Evolutionary conservation across 2,888 invertebrate genomes (phyloP).

Genomic region (Dermolepida albohirtum): DNA sequence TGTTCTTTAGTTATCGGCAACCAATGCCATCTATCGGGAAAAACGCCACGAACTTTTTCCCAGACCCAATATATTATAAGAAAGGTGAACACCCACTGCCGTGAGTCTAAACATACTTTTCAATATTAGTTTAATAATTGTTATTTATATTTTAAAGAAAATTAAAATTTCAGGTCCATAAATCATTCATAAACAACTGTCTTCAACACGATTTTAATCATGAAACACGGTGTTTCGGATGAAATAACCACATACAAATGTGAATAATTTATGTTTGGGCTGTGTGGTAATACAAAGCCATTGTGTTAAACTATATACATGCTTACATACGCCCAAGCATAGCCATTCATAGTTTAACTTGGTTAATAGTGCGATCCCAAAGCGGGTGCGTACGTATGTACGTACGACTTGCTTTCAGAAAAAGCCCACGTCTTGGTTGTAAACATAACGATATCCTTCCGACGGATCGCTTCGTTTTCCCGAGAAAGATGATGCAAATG

Average conservation of each 20-base stretch:
- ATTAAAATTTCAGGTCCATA: too few relatives aligned
- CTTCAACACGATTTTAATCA: neutral
- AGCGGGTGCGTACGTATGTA: neutral
- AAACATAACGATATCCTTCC: slow-evolving; percentile 4
- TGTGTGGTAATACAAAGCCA: slow-evolving; percentile 16
- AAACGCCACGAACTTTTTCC: too few relatives aligned
- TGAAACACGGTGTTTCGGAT: neutral
- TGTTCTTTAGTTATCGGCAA: too few relatives aligned
- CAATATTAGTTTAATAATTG: too few relatives aligned
- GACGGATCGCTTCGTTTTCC: slow-evolving; percentile 2
- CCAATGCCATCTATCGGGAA: too few relatives aligned
- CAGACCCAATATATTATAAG: too few relatives aligned
- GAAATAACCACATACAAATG: neutral
- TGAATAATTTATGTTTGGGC: slow-evolving; percentile 7
- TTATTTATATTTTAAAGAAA: too few relatives aligned
- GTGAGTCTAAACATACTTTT: too few relatives aligned
- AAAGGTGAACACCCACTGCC: too few relatives aligned
- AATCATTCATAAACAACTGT: neutral
- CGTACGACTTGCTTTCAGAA: slow-evolving; percentile 1
- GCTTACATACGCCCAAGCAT: slow-evolving; percentile 21
- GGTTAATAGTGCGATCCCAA: slow-evolving; percentile 14
- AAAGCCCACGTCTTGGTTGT: slow-evolving; percentile 6
- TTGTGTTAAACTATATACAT: slow-evolving; percentile 15
- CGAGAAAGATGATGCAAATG: too few relatives aligned
- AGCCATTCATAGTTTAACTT: slow-evolving; percentile 23